phyloP scores from a whole-genome alignment of 2,888 invertebrate genomes.

The Ditula angustiorana region DNA sequence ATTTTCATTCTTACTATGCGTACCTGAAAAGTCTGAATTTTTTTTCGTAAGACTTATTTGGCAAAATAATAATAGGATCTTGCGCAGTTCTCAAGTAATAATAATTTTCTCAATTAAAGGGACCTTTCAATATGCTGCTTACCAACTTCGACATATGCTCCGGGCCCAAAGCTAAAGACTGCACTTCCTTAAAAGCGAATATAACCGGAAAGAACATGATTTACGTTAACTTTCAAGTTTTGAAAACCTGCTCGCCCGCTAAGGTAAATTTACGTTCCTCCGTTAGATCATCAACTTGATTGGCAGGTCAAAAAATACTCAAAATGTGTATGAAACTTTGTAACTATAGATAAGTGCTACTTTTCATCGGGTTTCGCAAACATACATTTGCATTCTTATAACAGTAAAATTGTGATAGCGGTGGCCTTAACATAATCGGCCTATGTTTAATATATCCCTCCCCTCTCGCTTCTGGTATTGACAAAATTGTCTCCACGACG shows the following conservation, averaged over 20 bases:
- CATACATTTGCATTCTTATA: no score
- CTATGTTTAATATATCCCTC: no score
- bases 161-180: constrained; percentile 7
- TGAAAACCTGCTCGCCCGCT: neutral
- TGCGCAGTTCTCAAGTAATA: no score
- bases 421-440: no score
- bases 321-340: no score
- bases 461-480: no score
- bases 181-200: neutral
- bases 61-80: neutral
- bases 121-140: constrained; percentile 10
- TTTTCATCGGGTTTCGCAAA: no score
- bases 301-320: no score
- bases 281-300: no score
- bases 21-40: neutral
- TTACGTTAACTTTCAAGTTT: neutral
- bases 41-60: neutral
- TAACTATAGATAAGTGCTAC: no score
- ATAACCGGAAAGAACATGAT: neutral
- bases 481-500: no score
- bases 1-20: neutral
- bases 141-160: neutral
- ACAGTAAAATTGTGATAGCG: no score
- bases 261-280: constrained; percentile 6
- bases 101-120: constrained; percentile 2